Conservation (phyloP, 2,797 vertebrate species). For the Nannoperca australis region DNA sequence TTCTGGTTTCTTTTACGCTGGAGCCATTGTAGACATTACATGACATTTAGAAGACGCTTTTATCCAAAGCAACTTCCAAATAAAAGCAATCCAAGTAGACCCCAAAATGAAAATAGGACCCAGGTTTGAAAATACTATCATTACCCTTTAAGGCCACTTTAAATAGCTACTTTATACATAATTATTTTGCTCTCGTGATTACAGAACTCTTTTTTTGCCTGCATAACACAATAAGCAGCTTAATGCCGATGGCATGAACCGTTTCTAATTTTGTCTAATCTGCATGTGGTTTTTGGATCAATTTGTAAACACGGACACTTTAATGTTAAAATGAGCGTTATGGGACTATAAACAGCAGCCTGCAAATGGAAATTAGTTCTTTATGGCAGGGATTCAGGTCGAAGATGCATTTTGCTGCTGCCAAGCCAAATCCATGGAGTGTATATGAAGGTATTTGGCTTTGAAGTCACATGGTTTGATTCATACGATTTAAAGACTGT, state of each 20-base stretch:
- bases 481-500: conserved; percentile 63
- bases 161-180: conserved; percentile 22
- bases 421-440: conserved; percentile 13
- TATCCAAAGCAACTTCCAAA: too few relatives aligned
- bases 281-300: not conserved
- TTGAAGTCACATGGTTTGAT: conserved; percentile 71
- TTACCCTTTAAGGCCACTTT: conserved; percentile 15
- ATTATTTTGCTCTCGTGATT: conserved; percentile 27
- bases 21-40: too few relatives aligned
- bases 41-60: too few relatives aligned
- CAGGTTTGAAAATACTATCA: too few relatives aligned
- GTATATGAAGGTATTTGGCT: conserved; percentile 40
- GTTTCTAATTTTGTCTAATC: conserved; percentile 48
- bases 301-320: conserved; percentile 9
- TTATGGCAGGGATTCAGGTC: not conserved
- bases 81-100: too few relatives aligned
- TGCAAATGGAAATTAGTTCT: not conserved
- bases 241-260: conserved; percentile 32
- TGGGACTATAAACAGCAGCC: not conserved
- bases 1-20: too few relatives aligned
- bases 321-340: conserved; percentile 8
- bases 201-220: conserved; percentile 27
- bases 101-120: too few relatives aligned
- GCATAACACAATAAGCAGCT: conserved; percentile 62
- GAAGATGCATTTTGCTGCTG: not conserved